phyloP scores from a whole-genome alignment of 2,113 vertebrate genomes.

The Indri indri region DNA sequence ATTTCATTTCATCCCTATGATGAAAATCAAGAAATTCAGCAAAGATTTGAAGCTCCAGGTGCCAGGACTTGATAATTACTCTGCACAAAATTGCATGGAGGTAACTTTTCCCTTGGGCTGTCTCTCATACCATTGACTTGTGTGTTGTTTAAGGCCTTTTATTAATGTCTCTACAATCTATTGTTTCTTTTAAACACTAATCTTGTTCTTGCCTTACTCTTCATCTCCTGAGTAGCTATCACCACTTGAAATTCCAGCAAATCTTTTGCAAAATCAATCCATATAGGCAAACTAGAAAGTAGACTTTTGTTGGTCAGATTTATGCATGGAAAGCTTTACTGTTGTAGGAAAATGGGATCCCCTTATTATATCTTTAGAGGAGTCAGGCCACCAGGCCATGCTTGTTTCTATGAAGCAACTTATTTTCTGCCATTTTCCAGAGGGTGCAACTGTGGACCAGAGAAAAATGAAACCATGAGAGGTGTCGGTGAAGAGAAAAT shows the following conservation, averaged over 20 bases:
- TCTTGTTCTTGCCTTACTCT: background rate
- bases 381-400: background rate
- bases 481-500: background rate
- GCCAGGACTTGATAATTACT: background rate
- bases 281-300: background rate
- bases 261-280: background rate
- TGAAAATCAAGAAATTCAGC: background rate
- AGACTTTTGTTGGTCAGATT: background rate
- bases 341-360: background rate
- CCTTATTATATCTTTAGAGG: background rate
- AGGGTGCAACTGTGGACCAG: background rate
- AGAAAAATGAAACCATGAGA: background rate
- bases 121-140: background rate
- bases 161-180: background rate
- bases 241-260: background rate
- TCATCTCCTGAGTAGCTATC: no score
- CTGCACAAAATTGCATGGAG: background rate
- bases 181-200: background rate
- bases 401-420: background rate
- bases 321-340: background rate
- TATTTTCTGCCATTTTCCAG: background rate
- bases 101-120: accelerated
- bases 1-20: background rate
- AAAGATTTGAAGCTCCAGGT: background rate
- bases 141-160: background rate